These are phyloP conservation scores for Euwallacea similis DNA, from an alignment of 1,140 invertebrate species.

Conservation along the genomic window DNA sequence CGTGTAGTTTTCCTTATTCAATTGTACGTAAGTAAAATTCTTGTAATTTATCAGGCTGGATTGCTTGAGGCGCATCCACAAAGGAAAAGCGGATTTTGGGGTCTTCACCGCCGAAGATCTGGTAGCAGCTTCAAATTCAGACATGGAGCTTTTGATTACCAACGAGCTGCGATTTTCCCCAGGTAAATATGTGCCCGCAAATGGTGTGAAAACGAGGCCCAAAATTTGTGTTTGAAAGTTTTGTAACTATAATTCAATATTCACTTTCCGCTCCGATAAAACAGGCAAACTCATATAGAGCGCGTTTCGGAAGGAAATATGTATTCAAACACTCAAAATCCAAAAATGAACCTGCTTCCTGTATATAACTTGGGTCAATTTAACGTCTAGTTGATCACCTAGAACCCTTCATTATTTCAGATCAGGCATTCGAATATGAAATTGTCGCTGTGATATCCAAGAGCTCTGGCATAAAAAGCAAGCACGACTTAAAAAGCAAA, in stretches of 20 bases:
- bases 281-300: too few species aligned
- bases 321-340: too few species aligned
- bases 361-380: too few species aligned
- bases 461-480: constrained; percentile 57
- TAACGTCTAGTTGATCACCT: too few species aligned
- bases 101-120: constrained; percentile 81
- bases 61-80: constrained; percentile 73
- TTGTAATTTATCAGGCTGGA: constrained; percentile 61
- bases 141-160: constrained; percentile 67
- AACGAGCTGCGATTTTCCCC: constrained; percentile 65
- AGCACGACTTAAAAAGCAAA: constrained; percentile 66
- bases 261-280: too few species aligned
- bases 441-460: constrained; percentile 72
- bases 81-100: constrained; percentile 77
- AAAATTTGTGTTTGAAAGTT: neutral
- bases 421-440: constrained; percentile 61
- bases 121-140: constrained; percentile 68
- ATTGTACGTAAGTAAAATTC: too few species aligned
- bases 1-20: too few species aligned
- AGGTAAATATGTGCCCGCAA: constrained; percentile 4
- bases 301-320: too few species aligned
- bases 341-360: too few species aligned
- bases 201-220: neutral
- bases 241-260: neutral
- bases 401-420: constrained; percentile 45